These are phyloP conservation scores for Melitaea athalia DNA, from an alignment of 2,888 invertebrate species.

Conservation along the genomic window DNA sequence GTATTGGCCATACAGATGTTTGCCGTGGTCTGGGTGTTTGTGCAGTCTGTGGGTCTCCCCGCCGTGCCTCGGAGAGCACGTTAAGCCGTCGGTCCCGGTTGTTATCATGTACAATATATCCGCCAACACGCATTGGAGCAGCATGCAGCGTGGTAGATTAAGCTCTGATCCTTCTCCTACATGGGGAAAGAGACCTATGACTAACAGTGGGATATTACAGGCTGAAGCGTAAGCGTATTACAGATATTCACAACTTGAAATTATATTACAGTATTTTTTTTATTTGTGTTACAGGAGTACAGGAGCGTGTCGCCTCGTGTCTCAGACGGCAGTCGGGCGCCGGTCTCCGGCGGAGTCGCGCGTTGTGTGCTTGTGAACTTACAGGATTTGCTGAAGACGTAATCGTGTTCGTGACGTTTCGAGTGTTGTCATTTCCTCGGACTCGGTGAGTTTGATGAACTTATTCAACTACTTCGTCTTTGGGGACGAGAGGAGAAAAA, in stretches of 20 bases:
- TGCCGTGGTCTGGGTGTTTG: no score
- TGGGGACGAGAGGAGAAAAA: background rate
- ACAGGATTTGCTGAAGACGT: conserved; percentile 23
- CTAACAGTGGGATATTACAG: no score
- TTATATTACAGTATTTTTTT: background rate
- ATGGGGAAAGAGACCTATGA: no score
- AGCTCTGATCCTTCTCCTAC: no score
- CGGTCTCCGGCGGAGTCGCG: conserved; percentile 26
- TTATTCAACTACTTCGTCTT: background rate
- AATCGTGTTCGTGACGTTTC: conserved; percentile 19
- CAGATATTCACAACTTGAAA: background rate
- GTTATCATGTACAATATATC: no score
- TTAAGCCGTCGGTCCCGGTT: no score
- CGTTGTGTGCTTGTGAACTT: conserved; percentile 8
- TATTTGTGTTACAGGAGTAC: background rate
- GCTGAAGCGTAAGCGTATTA: no score
- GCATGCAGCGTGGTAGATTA: no score
- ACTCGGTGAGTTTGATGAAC: conserved; percentile 22
- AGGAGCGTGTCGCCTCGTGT: conserved; percentile 15
- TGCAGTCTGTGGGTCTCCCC: no score
- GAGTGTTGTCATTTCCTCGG: conserved; percentile 16
- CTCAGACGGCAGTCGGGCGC: conserved; percentile 40
- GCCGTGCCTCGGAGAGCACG: no score
- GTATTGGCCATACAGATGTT: no score
- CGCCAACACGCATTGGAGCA: no score